Percentiles rank a stretch among this genome's conserved stretches.
Conservation (phyloP, 1,140 invertebrate species). For the Chlorops oryzae region DNA sequence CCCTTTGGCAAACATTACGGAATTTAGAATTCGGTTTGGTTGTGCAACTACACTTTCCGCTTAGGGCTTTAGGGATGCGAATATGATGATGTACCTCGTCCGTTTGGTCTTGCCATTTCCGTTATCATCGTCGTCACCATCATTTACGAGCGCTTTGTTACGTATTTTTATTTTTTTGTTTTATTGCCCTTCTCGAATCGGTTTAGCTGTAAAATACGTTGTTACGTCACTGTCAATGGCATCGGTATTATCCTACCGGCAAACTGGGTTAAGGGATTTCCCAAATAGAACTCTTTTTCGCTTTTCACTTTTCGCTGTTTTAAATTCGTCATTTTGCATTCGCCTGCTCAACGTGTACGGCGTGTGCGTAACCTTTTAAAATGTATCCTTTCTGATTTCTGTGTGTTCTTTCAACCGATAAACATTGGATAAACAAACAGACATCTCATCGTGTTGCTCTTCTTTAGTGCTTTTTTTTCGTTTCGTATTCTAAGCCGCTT, state of each 20-base stretch:
- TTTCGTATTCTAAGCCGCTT: too few relatives aligned
- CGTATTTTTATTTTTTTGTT: slow-evolving; percentile 8
- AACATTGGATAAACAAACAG: slow-evolving; percentile 49
- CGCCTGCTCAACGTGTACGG: not conserved
- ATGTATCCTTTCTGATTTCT: slow-evolving; percentile 19
- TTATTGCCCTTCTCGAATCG: slow-evolving; percentile 48
- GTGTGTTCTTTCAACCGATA: slow-evolving; percentile 46
- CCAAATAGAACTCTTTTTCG: slow-evolving; percentile 14
- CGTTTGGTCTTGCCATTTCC: not conserved
- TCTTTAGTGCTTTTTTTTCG: too few relatives aligned
- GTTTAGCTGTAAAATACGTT: slow-evolving; percentile 47
- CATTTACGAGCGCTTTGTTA: not conserved
- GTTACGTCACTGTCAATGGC: too few relatives aligned
- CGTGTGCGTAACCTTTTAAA: not conserved
- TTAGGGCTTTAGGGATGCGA: not conserved
- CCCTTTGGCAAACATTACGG: too few relatives aligned
- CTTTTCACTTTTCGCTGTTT: not conserved
- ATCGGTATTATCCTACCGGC: too few relatives aligned
- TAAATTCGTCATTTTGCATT: not conserved
- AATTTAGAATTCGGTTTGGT: slow-evolving; percentile 37
- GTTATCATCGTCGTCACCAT: not conserved
- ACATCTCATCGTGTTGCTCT: too few relatives aligned
- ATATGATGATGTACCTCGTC: too few relatives aligned
- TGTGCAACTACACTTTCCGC: slow-evolving; percentile 27
- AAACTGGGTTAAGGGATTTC: slow-evolving; percentile 15